Conservation (phyloP, 2,888 invertebrate genomes). For the Rhyacophila evoluta region DNA sequence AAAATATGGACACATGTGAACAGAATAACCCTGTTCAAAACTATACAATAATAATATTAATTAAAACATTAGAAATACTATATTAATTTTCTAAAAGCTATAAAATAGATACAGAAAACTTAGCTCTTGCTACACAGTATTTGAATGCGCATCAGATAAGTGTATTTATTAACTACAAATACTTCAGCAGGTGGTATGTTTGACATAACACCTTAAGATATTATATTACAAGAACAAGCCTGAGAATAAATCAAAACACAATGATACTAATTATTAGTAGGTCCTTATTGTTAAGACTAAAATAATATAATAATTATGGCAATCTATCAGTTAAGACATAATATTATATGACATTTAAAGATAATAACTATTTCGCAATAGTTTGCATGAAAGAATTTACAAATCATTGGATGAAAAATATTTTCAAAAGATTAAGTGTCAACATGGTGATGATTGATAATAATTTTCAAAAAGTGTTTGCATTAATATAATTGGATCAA, state of each 20-base stretch:
- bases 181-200: background rate
- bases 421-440: background rate
- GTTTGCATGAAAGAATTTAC: background rate
- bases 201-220: background rate
- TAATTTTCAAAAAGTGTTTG: no score
- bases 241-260: background rate
- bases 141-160: background rate
- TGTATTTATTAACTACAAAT: background rate
- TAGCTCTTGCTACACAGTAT: background rate
- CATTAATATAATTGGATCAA: no score
- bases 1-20: constrained; percentile 14
- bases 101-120: background rate
- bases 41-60: background rate
- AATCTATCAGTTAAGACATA: background rate
- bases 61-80: background rate
- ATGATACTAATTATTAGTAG: constrained; percentile 36
- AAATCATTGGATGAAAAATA: background rate
- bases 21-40: background rate
- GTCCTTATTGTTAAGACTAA: background rate
- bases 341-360: background rate
- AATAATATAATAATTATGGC: constrained; percentile 1
- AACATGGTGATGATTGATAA: no score
- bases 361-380: no score
- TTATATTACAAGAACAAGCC: background rate
- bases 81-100: background rate